These are phyloP conservation scores for Peromyscus aztecus DNA, from an alignment of 2,797 vertebrate genomes.

Conservation along the genomic window DNA sequence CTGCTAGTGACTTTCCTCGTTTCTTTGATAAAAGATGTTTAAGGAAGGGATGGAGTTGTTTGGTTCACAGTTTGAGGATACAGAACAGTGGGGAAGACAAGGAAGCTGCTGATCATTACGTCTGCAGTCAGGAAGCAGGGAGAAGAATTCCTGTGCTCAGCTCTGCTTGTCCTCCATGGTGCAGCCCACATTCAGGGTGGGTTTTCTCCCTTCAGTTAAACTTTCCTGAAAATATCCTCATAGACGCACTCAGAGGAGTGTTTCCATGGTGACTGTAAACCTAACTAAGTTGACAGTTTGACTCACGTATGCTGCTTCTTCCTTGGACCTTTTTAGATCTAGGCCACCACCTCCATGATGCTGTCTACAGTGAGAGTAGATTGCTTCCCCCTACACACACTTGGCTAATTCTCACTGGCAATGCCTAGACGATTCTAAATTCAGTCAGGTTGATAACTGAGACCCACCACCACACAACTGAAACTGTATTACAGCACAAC, in stretches of 20 bases:
- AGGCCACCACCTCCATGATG: too few species aligned
- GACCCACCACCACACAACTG: not conserved
- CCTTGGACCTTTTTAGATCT: not conserved
- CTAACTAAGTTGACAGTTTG: not conserved
- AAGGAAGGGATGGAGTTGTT: not conserved
- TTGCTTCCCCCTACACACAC: not conserved
- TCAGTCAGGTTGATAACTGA: not conserved
- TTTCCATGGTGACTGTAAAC: not conserved
- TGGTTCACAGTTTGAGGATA: not conserved
- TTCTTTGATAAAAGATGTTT: not conserved
- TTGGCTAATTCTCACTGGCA: not conserved
- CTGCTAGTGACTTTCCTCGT: not conserved
- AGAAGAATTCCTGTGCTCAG: not conserved
- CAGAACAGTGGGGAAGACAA: too few species aligned
- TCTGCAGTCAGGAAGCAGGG: not conserved
- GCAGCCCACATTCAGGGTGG: not conserved
- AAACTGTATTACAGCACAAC: slow-evolving; percentile 31
- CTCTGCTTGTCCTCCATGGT: not conserved
- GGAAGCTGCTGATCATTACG: not conserved
- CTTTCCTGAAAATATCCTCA: not conserved
- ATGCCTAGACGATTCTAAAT: not conserved
- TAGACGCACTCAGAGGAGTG: not conserved
- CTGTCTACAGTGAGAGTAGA: not conserved
- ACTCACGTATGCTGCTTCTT: not conserved
- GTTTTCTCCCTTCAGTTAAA: not conserved